A percentile compares a stretch with the other conserved stretches of the same genome.
Conservation (phyloP, 2,797 vertebrate species). For the Sebastes kiyomatsui region DNA sequence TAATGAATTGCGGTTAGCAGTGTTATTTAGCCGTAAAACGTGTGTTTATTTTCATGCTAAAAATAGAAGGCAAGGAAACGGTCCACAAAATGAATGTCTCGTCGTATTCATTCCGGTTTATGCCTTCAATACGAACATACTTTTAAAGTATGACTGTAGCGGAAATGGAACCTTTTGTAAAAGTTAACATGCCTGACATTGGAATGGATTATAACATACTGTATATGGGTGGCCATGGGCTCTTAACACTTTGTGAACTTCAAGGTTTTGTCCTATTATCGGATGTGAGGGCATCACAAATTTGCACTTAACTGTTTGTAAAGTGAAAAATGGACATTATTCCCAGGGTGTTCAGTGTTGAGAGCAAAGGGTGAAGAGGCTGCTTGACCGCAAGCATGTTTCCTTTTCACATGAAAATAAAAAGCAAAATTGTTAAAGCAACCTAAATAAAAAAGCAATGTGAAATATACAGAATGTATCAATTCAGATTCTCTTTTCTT, state of each 20-base stretch:
- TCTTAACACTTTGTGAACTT: neutral
- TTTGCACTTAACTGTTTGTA: slow-evolving; percentile 32
- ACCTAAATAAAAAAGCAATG: slow-evolving; percentile 13
- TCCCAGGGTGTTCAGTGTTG: slow-evolving; percentile 8
- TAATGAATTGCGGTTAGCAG: neutral
- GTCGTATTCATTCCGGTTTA: neutral
- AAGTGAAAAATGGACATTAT: slow-evolving; percentile 25
- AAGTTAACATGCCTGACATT: slow-evolving; percentile 5
- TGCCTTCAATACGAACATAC: neutral
- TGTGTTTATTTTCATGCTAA: neutral
- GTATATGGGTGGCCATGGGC: neutral
- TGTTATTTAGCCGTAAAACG: neutral
- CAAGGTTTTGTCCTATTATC: slow-evolving; percentile 38
- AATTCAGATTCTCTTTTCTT: slow-evolving; percentile 13
- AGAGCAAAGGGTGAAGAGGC: slow-evolving; percentile 6
- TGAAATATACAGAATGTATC: neutral
- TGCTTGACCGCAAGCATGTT: slow-evolving; percentile 5
- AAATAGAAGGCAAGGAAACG: neutral
- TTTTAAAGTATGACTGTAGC: neutral
- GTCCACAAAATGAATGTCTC: neutral
- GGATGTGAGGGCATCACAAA: slow-evolving; percentile 23
- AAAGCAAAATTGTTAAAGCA: slow-evolving; percentile 25
- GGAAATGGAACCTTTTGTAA: neutral
- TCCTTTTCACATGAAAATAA: slow-evolving; percentile 43
- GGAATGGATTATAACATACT: neutral